These are phyloP conservation scores for Nicator chloris DNA, from an alignment of 2,113 vertebrate species.

Conservation along the genomic window DNA sequence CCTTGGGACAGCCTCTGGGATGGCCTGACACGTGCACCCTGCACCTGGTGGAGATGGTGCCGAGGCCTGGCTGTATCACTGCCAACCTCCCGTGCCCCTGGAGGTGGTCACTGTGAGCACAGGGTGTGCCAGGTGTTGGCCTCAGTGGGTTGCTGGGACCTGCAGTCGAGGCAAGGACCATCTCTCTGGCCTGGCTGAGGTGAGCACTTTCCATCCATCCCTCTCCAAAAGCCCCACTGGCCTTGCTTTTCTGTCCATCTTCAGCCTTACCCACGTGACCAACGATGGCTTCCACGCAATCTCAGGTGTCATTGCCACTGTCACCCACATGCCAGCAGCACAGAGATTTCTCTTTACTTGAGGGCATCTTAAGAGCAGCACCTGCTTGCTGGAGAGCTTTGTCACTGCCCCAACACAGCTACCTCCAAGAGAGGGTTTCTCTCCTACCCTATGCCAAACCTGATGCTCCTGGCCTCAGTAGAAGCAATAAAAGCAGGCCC, in stretches of 20 bases:
- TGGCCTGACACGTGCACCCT: not conserved
- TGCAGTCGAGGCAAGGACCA: not conserved
- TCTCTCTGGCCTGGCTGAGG: not conserved
- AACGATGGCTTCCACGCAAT: rapidly evolving
- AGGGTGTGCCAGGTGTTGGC: rapidly evolving
- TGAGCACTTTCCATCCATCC: not conserved
- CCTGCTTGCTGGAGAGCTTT: not conserved
- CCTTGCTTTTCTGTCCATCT: not conserved
- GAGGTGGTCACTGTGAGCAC: not conserved
- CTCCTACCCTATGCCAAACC: not conserved
- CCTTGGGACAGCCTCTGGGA: not conserved
- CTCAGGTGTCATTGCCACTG: not conserved
- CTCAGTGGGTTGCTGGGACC: not conserved
- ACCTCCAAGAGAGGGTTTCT: not conserved
- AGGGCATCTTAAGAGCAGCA: not conserved
- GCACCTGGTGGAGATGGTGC: not conserved
- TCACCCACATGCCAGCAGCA: not conserved
- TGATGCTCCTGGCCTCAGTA: not conserved
- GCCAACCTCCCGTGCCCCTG: not conserved
- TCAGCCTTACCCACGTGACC: rapidly evolving
- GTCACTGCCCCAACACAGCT: not conserved
- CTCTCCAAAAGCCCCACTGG: not conserved
- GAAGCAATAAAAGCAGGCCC: not conserved
- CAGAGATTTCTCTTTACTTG: not conserved
- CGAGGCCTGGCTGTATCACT: not conserved